Evolutionary conservation across 2,113 vertebrate species (phyloP), one percentile per base, ranked within the genome.

Genomic region (Chaenocephalus aceratus): DNA sequence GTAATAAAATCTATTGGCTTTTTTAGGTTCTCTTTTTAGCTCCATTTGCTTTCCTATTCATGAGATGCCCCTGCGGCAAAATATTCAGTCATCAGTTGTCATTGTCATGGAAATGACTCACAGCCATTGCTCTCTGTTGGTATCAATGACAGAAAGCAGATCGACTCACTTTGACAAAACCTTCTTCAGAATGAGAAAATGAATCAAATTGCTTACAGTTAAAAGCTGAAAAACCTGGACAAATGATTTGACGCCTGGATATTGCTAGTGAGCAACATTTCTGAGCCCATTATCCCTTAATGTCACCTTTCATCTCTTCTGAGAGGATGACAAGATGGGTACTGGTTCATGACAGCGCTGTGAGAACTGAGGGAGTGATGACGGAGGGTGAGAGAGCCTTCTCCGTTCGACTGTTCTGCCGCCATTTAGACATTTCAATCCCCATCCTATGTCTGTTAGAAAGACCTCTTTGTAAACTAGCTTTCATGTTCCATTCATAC

Each of bases 91-190:
- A 80, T 77, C 59, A 13, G 41, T 30, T 51, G 53, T 62, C 58
- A 77, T 75, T 77, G 51, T 77, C 57, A 84, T 82, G 64, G 62
- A 84, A 84, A 88, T 84, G 36, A 30, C 8, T 26, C 60, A 10
- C 68, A 58, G 69, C 72, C 41, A 51, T 73, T 81, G 70, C 58
- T 75, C 53, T 63, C 53, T 26, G 36, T 52, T 84, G 36, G 57
- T 68, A 36, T 57, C 51, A 83, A 74, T 34, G 64, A 54, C 64
- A 70, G 30, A 69, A 57, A 75, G 23, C 72, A 26, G 21, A 56
- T 30, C 75, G 56, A 70, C 54, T 72, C 44, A 34, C 21, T 45
- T 73, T 63, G 61, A 10, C 1, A 44, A 80, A 65, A 67, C 10
- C 9, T 2, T 59, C 54, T 69, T 41, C 13, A 30, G 13, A 61